Conservation (phyloP, 2,113 vertebrate species). For the Anguilla japonica region DNA sequence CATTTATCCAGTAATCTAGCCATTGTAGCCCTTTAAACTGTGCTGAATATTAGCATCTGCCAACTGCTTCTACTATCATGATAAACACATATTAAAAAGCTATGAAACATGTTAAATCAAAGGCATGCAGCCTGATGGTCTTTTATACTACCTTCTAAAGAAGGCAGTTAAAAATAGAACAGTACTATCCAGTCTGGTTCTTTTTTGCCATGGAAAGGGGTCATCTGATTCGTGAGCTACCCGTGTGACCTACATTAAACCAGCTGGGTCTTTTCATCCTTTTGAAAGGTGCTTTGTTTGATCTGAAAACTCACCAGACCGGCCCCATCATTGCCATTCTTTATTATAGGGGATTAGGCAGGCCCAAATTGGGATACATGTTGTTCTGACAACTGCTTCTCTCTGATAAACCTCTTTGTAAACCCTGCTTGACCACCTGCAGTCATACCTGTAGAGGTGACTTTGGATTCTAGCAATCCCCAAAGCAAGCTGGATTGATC, state of each 20-base stretch:
- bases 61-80: not conserved
- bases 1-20: not conserved
- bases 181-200: not conserved
- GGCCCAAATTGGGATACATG: not conserved
- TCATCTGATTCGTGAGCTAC: not conserved
- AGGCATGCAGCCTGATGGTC: not conserved
- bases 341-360: not conserved
- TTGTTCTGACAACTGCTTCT: not conserved
- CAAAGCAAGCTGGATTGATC: not conserved
- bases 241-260: not conserved
- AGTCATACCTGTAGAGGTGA: not conserved
- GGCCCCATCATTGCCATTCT: not conserved
- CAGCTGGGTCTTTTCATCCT: not conserved
- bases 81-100: not conserved
- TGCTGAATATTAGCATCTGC: not conserved
- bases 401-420: not conserved
- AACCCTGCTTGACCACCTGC: not conserved
- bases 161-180: not conserved
- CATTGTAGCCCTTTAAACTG: not conserved
- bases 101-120: not conserved
- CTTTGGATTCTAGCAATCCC: not conserved
- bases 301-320: not conserved
- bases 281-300: not conserved
- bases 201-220: not conserved
- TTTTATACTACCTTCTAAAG: no score